These are phyloP conservation scores for Tenualosa thibaudeaui DNA, from an alignment of 2,797 vertebrate genomes.

Conservation along the genomic window DNA sequence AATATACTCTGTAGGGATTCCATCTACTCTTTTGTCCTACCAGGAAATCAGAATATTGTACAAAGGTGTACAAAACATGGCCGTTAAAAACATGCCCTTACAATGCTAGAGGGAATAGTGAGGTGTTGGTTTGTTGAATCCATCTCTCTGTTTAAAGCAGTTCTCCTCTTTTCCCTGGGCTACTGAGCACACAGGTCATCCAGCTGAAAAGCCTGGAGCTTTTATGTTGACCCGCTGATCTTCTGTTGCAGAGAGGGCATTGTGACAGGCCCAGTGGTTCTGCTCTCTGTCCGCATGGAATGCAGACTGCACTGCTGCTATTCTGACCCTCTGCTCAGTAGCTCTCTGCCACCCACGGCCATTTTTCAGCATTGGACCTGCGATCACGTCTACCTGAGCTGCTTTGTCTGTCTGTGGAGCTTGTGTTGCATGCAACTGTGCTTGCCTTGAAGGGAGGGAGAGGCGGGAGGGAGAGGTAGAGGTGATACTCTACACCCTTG, in stretches of 20 bases:
- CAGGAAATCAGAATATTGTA: not conserved
- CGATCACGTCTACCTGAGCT: conserved; percentile 4
- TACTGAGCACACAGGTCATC: conserved; percentile 6
- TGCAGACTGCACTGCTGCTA: not conserved
- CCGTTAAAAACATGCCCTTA: not conserved
- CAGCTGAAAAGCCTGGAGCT: conserved; percentile 21
- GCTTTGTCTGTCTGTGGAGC: conserved; percentile 8
- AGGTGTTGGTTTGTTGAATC: conserved; percentile 9
- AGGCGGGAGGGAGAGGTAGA: not conserved
- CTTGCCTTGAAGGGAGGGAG: not conserved
- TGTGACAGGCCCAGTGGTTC: conserved; percentile 3
- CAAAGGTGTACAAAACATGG: not conserved
- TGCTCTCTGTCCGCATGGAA: not conserved
- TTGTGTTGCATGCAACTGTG: not conserved
- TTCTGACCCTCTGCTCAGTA: not conserved
- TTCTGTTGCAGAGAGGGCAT: conserved; percentile 19
- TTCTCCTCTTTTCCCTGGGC: conserved; percentile 22
- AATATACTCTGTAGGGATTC: not conserved
- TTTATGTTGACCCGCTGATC: conserved; percentile 15
- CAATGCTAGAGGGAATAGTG: not conserved
- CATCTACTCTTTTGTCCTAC: not conserved
- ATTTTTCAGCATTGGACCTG: not conserved
- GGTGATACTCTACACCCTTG: not conserved
- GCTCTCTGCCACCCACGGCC: conserved; percentile 7
- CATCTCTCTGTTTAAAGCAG: conserved; percentile 10